Conservation (phyloP, 2,888 invertebrate species). For the Litoditis marina region DNA sequence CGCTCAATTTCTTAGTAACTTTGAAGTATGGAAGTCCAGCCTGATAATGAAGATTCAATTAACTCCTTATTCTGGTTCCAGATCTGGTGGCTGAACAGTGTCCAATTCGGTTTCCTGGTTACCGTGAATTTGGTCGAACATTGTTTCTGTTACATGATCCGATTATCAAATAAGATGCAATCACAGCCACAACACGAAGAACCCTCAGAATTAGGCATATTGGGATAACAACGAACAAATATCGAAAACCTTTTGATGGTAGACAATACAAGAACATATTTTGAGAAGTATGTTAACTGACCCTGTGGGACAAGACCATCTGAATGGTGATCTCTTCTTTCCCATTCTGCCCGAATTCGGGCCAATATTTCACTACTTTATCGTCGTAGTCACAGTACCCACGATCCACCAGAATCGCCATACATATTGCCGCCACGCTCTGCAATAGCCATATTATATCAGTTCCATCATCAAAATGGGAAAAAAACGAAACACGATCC, state of each 20-base stretch:
- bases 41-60: no score
- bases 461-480: not conserved
- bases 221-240: no score
- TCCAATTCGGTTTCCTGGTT: no score
- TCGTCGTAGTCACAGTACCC: slow-evolving; percentile 61
- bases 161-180: no score
- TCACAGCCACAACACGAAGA: no score
- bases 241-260: no score
- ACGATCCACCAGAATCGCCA: slow-evolving; percentile 61
- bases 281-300: slow-evolving; percentile 19
- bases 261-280: not conserved
- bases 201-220: no score
- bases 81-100: no score
- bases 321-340: slow-evolving; percentile 62
- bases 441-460: slow-evolving; percentile 11
- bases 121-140: no score
- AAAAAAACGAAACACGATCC: not conserved
- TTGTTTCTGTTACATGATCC: no score
- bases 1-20: slow-evolving; percentile 46
- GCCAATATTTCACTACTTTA: slow-evolving; percentile 62
- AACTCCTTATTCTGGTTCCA: no score
- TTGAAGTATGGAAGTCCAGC: slow-evolving; percentile 60
- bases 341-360: slow-evolving; percentile 63
- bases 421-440: slow-evolving; percentile 40
- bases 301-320: slow-evolving; percentile 62